Conservation (phyloP, 2,888 invertebrate genomes). For the Caenorhabditis uteleia region DNA sequence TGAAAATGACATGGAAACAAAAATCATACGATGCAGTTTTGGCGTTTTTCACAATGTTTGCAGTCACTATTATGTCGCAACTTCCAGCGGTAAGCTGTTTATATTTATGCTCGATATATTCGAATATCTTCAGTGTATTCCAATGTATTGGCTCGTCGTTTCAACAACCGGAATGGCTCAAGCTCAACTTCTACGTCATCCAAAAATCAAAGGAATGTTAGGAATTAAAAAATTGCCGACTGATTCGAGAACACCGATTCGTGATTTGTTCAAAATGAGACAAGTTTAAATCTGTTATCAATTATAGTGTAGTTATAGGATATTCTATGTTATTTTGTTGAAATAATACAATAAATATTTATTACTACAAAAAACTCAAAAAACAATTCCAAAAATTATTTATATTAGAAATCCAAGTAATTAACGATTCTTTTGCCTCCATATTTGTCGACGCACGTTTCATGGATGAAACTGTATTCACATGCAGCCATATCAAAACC, state of each 20-base stretch:
- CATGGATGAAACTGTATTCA: slow-evolving; percentile 48
- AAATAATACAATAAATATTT: slow-evolving; percentile 3
- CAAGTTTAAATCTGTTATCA: slow-evolving; percentile 6
- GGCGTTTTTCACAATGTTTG: slow-evolving; percentile 58
- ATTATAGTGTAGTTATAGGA: slow-evolving; percentile 6
- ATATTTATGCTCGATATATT: background rate
- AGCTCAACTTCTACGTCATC: slow-evolving; percentile 58
- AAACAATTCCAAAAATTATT: slow-evolving; percentile 4
- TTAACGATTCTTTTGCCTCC: slow-evolving; percentile 18
- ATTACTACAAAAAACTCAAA: background rate
- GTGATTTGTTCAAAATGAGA: slow-evolving; percentile 59
- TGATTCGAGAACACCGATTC: slow-evolving; percentile 59
- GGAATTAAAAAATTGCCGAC: slow-evolving; percentile 63
- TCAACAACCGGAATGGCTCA: slow-evolving; percentile 60
- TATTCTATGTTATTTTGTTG: slow-evolving; percentile 1
- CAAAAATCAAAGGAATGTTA: slow-evolving; percentile 53
- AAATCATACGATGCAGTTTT: slow-evolving; percentile 58
- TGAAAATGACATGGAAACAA: slow-evolving; percentile 45
- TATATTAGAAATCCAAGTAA: slow-evolving; percentile 17
- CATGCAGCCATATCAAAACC: slow-evolving; percentile 36
- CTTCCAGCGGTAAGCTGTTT: slow-evolving; percentile 57
- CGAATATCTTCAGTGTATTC: slow-evolving; percentile 60
- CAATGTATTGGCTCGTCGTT: slow-evolving; percentile 63
- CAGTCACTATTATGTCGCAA: slow-evolving; percentile 61
- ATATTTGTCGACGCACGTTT: slow-evolving; percentile 32